Base-by-base conservation (phyloP, 2,797 vertebrate genomes). In the Poecilia velifera region DNA sequence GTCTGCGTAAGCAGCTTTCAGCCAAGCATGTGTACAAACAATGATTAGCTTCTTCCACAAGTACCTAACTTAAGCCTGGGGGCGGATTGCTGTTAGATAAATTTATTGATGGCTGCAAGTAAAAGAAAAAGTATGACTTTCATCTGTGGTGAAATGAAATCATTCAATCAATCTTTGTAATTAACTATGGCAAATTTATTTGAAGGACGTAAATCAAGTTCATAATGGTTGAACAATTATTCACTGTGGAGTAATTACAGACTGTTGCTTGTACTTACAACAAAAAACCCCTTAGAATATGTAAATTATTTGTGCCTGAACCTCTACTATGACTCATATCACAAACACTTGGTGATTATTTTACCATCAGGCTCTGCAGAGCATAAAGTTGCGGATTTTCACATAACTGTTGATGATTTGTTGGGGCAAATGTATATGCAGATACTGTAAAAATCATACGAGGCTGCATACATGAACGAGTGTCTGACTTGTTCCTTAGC, bases 401-500 rank as follows among this genome's bases (percentile, higher is more conserved):
- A 31, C 53, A 73, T 22, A 80, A 79, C 34, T 5, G 7, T 16
- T 28, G 59, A 16, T 74, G 84, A 78, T 83, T 53, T 84, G 84
- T 88, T 85, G 34, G 9, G 70, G 10, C 41, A 72, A 82, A 47
- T 73, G 57, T 73, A 84, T 59, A 85, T 84, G 76, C 80, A 79
- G 82, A 88, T 81, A 76, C 55, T 64, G 55, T 81, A 76, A 81
- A 59, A 88, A 84, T 87, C 76, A 89, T 85, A 85, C 76, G 79
- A 83, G 71, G 85, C 90, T 89, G 91, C 88, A 85, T 89, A 90
- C 78, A 77, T 83, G 83, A 83, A 88, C 77, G 83, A 89, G 84
- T 84, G 84, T 90, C 91, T 85, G 87, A 96, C 91, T 94, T 94
- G 95, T 95, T 95, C 91, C 95, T 95, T 94, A 95, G 96, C 95